Conservation (phyloP, 2,888 invertebrate species). For the Aphrophora alni region DNA sequence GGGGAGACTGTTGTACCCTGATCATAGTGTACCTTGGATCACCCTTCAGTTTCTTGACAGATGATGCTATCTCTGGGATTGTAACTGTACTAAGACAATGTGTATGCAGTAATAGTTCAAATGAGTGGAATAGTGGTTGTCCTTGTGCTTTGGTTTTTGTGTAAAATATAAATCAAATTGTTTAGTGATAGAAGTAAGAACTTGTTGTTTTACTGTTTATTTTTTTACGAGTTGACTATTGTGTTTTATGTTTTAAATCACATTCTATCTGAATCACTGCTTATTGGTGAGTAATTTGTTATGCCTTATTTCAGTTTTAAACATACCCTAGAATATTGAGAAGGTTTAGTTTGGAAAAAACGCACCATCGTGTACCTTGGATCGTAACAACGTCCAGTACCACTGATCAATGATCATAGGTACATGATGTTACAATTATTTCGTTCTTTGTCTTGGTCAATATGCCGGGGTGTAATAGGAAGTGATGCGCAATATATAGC, state of each 20-base stretch:
- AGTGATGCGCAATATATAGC: no score
- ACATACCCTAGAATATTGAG: slow-evolving; percentile 16
- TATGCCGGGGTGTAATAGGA: slow-evolving; percentile 31
- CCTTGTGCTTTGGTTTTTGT: not conserved
- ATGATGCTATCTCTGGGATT: slow-evolving; percentile 18
- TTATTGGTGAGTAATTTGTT: slow-evolving; percentile 32
- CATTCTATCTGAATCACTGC: not conserved
- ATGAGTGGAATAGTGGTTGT: not conserved
- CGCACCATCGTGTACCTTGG: slow-evolving; percentile 30
- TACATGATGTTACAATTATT: slow-evolving; percentile 31
- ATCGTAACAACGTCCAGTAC: slow-evolving; percentile 26
- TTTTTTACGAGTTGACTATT: slow-evolving; percentile 13
- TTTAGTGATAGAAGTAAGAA: slow-evolving; percentile 21
- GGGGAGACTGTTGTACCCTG: slow-evolving; percentile 37
- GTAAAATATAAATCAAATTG: slow-evolving; percentile 4
- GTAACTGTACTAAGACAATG: not conserved
- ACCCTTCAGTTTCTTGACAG: not conserved
- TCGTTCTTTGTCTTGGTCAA: not conserved
- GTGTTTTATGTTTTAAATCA: slow-evolving; percentile 16
- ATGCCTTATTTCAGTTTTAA: slow-evolving; percentile 6
- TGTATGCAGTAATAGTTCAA: slow-evolving; percentile 7
- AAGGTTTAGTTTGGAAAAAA: slow-evolving; percentile 12
- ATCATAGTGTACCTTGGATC: slow-evolving; percentile 32
- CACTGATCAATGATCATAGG: slow-evolving; percentile 31
- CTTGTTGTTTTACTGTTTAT: not conserved